Base-by-base conservation (phyloP, 2,888 invertebrate genomes). In the Leptinotarsa juncta region DNA sequence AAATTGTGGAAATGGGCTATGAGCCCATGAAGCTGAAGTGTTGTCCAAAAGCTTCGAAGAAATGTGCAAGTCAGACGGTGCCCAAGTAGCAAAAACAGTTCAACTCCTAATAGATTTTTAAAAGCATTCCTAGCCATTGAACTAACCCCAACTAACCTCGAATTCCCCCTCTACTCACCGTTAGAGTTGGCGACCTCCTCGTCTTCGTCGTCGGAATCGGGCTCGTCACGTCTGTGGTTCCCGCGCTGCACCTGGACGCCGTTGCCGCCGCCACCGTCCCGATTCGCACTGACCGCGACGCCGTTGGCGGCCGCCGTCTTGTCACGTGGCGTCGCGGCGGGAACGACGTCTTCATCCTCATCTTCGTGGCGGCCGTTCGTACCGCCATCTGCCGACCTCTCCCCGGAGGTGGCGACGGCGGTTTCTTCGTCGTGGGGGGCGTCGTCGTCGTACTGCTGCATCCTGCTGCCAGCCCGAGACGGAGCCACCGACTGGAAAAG, bases 361-460 rank as follows among this genome's bases (percentile, higher is more conserved):
- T 89, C 79, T 88, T 87, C 77, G 88, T 89, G 84, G 81, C 88
- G 81, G 79, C 83, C 83, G 80, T 80, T 81, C 88, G 89, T 88
- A 88, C 89, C 84, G 83, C 88, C 83, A 79, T 84, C 82, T 80
- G 80, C 75, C 32, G 81, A 75, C 73, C 81, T 42, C 42, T 42
- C 42, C 42, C 80, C 83, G 72, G 83, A 84, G 32, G 26, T 26
- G 15, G 67, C 16, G 67, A 51, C 15, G 77, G 80, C 79, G 74
- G 16, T 76, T 71, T 77, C 78, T 80, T 82, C 84, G 85, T 83
- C 85, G 26, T 10, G 7, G 67, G 67, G 12, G 57, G 55, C 69
- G 78, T 80, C 81, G 73, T 83, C 89, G 88, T 90, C 84, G 90
- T 86, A 86, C 79, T 88, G 87, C 80, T 88, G 88, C 85, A 88